These are phyloP conservation scores for Limnephilus lunatus DNA, from an alignment of 2,888 invertebrate species.

Conservation along the genomic window DNA sequence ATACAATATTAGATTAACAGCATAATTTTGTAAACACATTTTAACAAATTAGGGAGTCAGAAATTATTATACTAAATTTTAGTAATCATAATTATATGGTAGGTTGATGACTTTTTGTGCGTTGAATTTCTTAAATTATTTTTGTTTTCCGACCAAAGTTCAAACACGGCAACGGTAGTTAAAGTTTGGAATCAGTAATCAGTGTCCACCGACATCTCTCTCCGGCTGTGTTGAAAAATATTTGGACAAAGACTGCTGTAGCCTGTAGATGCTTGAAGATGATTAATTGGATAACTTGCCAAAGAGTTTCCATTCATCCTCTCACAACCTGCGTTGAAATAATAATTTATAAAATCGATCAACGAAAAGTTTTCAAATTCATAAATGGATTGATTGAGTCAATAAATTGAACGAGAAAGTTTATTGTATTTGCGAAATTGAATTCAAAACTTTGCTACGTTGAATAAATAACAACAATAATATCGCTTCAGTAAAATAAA, in stretches of 20 bases:
- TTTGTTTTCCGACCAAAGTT: too few species aligned
- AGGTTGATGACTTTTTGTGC: too few species aligned
- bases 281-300: neutral
- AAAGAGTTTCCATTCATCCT: neutral
- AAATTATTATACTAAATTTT: neutral
- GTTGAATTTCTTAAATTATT: too few species aligned
- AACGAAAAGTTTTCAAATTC: conserved; percentile 3
- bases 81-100: too few species aligned
- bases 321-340: neutral
- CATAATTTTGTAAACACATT: too few species aligned
- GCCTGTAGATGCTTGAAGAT: neutral
- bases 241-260: neutral
- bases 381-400: neutral
- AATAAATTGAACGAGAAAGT: neutral
- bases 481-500: neutral
- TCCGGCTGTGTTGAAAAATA: neutral
- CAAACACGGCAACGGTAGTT: neutral
- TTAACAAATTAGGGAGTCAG: too few species aligned
- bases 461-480: neutral
- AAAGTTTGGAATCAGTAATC: neutral
- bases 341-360: neutral
- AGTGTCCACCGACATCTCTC: neutral
- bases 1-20: too few species aligned
- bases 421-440: neutral
- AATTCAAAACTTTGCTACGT: neutral